phyloP scores from a whole-genome alignment of 2,113 vertebrate species.

The Trematomus loennbergii region DNA sequence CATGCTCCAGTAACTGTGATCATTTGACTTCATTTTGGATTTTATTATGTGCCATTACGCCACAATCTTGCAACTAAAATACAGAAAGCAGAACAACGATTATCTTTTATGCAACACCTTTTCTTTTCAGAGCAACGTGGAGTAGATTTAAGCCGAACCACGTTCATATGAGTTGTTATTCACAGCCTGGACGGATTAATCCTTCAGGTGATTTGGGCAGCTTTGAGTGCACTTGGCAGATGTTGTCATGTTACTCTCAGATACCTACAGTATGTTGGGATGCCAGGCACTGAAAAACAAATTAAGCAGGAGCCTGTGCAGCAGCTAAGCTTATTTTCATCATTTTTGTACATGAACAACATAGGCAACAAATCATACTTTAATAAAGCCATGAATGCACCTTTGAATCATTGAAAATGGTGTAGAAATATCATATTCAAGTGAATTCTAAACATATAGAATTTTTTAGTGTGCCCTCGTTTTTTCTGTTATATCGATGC shows the following conservation, averaged over 20 bases:
- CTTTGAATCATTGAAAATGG: background rate
- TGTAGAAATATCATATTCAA: no score
- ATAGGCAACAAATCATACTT: background rate
- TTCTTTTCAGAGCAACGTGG: background rate
- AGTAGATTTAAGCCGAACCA: background rate
- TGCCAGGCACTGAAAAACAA: background rate
- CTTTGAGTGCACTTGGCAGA: constrained; percentile 3
- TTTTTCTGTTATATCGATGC: background rate
- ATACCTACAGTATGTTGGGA: background rate
- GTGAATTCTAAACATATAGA: no score
- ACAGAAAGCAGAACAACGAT: background rate
- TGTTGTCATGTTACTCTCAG: constrained; percentile 1
- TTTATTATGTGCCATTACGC: constrained; percentile 14
- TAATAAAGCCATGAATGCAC: background rate
- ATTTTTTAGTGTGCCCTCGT: no score
- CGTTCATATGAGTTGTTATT: constrained; percentile 1
- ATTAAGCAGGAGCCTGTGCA: constrained; percentile 1
- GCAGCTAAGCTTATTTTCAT: background rate
- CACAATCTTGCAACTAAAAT: background rate
- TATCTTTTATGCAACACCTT: background rate
- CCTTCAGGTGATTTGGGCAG: background rate
- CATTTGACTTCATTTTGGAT: constrained; percentile 13
- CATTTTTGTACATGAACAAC: background rate
- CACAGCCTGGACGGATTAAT: constrained; percentile 1
- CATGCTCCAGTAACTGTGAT: constrained; percentile 39